phyloP scores from a whole-genome alignment of 1,140 invertebrate genomes.

The Bombyx mori region DNA sequence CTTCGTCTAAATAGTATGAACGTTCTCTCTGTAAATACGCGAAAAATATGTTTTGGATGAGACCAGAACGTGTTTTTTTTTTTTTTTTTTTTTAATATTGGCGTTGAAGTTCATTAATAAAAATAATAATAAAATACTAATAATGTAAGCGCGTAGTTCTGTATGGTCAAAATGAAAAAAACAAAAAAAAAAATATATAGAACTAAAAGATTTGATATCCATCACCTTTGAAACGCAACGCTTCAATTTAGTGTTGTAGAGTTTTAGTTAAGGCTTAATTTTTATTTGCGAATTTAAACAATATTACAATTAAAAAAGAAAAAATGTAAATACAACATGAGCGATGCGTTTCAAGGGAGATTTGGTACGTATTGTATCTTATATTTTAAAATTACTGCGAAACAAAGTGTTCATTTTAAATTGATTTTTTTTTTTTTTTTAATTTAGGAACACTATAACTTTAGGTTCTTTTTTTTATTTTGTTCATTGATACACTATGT shows the following conservation, averaged over 20 bases:
- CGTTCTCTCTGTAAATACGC: conserved; percentile 14
- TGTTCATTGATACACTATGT: conserved; percentile 37
- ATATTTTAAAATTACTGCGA: conserved; percentile 43
- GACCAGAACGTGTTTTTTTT: no score
- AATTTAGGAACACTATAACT: background rate
- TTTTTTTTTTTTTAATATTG: no score
- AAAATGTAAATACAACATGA: conserved; percentile 2
- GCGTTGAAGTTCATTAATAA: no score
- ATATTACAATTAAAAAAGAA: no score
- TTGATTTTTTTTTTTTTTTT: conserved; percentile 15
- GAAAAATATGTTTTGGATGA: conserved; percentile 1
- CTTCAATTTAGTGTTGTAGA: conserved; percentile 5
- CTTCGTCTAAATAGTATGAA: conserved; percentile 20
- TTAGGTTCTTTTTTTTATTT: conserved; percentile 20
- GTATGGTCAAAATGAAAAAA: conserved; percentile 40
- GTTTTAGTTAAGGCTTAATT: no score
- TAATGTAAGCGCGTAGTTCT: conserved; percentile 36
- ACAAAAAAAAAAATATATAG: conserved; percentile 16
- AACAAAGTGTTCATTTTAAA: conserved; percentile 53
- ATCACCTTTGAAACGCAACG: conserved; percentile 20
- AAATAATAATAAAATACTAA: background rate
- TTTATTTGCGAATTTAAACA: no score
- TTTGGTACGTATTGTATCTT: conserved; percentile 45
- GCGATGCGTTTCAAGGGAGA: conserved; percentile 18
- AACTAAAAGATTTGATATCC: conserved; percentile 27